Evolutionary conservation across 2,888 invertebrate genomes (phyloP), one percentile per base, ranked within the genome.

Genomic region (Junonia oenone): DNA sequence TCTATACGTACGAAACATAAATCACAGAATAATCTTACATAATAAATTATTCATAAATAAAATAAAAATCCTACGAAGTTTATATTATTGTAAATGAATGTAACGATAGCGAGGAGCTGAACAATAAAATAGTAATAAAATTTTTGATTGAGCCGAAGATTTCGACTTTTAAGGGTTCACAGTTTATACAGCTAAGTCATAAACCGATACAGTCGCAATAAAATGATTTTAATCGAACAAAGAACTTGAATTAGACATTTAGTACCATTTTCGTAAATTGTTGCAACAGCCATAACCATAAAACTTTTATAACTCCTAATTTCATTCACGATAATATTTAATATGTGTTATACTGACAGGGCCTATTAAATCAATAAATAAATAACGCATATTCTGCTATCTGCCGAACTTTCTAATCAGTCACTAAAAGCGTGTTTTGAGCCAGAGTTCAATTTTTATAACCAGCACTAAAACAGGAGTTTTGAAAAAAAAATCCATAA

Each of bases 101-200:
- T 45, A 33, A 45, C 37, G 38, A 46, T 51, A 29, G 35, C 38
- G 33, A 37, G 38, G 22, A 26, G 38, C 31, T n/a, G 6, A 37
- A 33, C 46, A 51, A 15, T 56, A 56, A 56, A 56, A 56, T 47
- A 40, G 46, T 22, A 38, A 47, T 47, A 51, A 56, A 51, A 40
- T 51, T 51, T 51, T 54, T 59, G 53, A 59, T 56, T 56, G 51
- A 45, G 29, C 45, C 45, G 50, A 45, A 56, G 56, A 59, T 59
- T 59, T 51, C 13, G 37, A 54, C 51, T 59, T 47, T 51, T 56
- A 51, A 56, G 38, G 51, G 53, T 53, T 53, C 47, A 22, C 53
- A 47, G 33, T 51, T 51, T 56, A 56, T 56, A 43, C 17, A 38
- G 45, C 49, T 8, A 15, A 27, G 51, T 40, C 40, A 51, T 56